phyloP scores from a whole-genome alignment of 2,113 vertebrate species.

The Lipotes vexillifer region DNA sequence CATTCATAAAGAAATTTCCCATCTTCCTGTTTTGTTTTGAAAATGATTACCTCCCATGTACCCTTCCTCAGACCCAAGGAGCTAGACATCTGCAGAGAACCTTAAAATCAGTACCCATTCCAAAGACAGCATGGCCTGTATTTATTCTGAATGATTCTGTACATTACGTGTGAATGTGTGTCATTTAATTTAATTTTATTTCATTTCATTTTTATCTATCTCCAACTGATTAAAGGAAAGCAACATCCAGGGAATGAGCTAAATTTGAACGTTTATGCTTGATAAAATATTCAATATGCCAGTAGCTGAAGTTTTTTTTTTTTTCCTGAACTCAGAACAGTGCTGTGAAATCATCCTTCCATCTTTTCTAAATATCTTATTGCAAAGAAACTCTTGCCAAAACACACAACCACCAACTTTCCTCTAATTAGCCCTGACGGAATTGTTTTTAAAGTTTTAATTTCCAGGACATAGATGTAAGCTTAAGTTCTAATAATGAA shows the following conservation, averaged over 20 bases:
- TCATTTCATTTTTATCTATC: neutral
- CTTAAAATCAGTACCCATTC: neutral
- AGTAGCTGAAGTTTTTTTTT: neutral
- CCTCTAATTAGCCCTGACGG: conserved; percentile 44
- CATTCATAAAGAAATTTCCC: neutral
- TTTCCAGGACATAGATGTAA: conserved; percentile 47
- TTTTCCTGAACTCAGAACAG: neutral
- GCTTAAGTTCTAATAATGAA: conserved; percentile 47
- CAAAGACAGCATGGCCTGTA: neutral
- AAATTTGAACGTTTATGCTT: neutral
- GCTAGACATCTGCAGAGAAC: neutral
- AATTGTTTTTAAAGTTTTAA: conserved; percentile 50
- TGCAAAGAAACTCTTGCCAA: conserved; percentile 36
- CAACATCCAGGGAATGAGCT: neutral
- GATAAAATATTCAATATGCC: neutral
- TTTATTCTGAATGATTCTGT: neutral
- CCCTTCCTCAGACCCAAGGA: neutral
- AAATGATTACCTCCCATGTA: neutral
- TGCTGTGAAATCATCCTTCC: neutral
- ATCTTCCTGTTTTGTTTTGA: neutral
- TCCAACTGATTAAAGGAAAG: neutral
- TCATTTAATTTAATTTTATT: neutral
- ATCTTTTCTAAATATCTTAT: conserved; percentile 14
- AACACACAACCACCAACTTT: neutral
- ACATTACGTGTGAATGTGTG: neutral